A percentile compares a stretch with the other conserved stretches of the same genome.
These are phyloP conservation scores for Glomeris maerens DNA, from an alignment of 1,140 invertebrate species.

Conservation along the genomic window DNA sequence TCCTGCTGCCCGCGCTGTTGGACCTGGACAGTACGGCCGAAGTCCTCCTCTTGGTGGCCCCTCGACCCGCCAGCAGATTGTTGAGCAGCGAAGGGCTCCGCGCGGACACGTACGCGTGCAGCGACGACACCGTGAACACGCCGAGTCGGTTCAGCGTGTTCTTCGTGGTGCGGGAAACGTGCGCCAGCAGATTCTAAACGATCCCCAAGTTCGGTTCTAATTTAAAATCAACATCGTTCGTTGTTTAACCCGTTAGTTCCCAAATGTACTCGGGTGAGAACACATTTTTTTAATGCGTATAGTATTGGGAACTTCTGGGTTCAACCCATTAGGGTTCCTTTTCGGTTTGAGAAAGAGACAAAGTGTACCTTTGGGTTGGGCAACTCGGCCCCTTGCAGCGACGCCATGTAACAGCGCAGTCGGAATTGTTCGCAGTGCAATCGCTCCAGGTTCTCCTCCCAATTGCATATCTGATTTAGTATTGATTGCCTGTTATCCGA, in stretches of 20 bases:
- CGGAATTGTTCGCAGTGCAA: constrained; percentile 94
- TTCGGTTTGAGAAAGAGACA: too few relatives aligned
- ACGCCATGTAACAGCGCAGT: constrained; percentile 90
- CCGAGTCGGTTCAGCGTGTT: constrained; percentile 84
- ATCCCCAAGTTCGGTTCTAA: too few relatives aligned
- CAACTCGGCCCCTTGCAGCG: constrained; percentile 83
- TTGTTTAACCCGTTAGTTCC: too few relatives aligned
- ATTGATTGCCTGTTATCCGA: constrained; percentile 79
- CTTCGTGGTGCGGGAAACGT: constrained; percentile 89
- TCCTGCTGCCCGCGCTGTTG: constrained; percentile 53
- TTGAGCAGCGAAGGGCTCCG: constrained; percentile 80
- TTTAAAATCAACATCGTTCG: too few relatives aligned
- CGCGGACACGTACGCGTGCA: constrained; percentile 94
- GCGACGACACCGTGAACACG: constrained; percentile 93
- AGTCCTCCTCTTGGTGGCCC: constrained; percentile 68
- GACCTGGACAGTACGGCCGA: constrained; percentile 58
- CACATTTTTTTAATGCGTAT: too few relatives aligned
- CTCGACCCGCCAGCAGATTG: constrained; percentile 76
- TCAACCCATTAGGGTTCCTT: too few relatives aligned
- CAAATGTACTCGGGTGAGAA: background rate
- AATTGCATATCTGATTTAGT: constrained; percentile 79
- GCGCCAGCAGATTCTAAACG: constrained; percentile 89
- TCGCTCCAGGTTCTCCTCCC: constrained; percentile 92
- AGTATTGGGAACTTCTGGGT: too few relatives aligned
- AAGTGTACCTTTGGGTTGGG: constrained; percentile 89